Percentiles rank a stretch among this genome's conserved stretches.
Conservation (phyloP, 37 sponge, comb jelly and placozoan genomes). For the Ianthella basta region DNA sequence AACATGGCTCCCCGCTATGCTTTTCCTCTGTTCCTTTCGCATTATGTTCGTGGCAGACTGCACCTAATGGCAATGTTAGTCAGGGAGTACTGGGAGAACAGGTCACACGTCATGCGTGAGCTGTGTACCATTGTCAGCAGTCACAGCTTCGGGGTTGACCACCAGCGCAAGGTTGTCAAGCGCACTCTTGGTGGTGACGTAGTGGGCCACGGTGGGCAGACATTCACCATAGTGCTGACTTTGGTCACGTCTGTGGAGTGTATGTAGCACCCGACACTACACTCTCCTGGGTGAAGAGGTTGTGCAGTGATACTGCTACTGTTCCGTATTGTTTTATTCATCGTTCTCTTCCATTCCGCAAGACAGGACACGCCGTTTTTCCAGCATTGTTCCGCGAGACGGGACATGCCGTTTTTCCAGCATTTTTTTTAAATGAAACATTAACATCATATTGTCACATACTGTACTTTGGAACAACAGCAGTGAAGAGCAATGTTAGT, state of each 20-base stretch:
- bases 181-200: not conserved
- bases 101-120: conserved; percentile 50
- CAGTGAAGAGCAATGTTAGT: no score
- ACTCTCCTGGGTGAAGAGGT: conserved; percentile 32
- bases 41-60: conserved; percentile 36
- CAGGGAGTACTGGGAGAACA: conserved; percentile 26
- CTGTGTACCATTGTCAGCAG: conserved; percentile 22
- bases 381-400: no score
- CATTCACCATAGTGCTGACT: conserved; percentile 57
- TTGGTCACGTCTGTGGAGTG: conserved; percentile 32
- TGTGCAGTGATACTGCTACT: no score
- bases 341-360: no score
- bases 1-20: conserved; percentile 55
- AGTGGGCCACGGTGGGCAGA: conserved; percentile 39
- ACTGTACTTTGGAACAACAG: no score
- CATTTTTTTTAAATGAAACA: no score
- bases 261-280: conserved; percentile 47
- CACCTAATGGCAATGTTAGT: conserved; percentile 46
- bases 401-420: no score
- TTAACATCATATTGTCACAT: no score
- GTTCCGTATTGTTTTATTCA: no score
- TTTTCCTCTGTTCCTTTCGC: conserved; percentile 54
- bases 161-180: conserved; percentile 23
- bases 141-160: conserved; percentile 46
- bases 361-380: no score